A percentile compares a stretch with the other conserved stretches of the same genome.
Conservation (phyloP, 2,797 vertebrate species). For the Trachurus trachurus region DNA sequence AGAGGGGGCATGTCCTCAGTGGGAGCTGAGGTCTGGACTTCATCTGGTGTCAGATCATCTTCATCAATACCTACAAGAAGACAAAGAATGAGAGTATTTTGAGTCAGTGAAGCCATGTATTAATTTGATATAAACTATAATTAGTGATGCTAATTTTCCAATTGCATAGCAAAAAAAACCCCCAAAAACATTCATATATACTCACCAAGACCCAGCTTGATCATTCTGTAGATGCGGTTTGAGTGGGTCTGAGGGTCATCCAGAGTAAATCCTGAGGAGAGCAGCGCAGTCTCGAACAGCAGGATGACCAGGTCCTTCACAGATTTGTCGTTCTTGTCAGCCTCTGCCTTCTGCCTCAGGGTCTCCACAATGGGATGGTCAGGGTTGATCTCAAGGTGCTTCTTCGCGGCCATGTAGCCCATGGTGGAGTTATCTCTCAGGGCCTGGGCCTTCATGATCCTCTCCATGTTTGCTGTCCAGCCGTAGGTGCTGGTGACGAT, state of each 20-base stretch:
- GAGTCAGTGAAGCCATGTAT: neutral
- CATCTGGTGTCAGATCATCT: slow-evolving; percentile 90
- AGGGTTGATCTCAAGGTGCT: slow-evolving; percentile 94
- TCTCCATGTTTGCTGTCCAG: slow-evolving; percentile 97
- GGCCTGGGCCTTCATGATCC: slow-evolving; percentile 97
- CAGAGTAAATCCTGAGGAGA: slow-evolving; percentile 93
- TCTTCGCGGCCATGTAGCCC: slow-evolving; percentile 98
- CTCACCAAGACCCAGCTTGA: slow-evolving; percentile 95
- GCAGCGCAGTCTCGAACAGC: slow-evolving; percentile 92
- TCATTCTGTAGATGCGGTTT: slow-evolving; percentile 96
- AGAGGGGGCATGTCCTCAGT: slow-evolving; percentile 95
- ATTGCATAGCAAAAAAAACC: neutral
- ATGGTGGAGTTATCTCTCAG: slow-evolving; percentile 95
- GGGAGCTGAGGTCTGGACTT: slow-evolving; percentile 83
- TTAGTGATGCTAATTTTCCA: too few relatives aligned
- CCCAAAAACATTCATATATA: neutral
- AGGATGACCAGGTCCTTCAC: slow-evolving; percentile 96
- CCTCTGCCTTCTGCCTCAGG: slow-evolving; percentile 92
- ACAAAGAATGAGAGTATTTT: neutral
- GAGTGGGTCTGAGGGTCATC: slow-evolving; percentile 96
- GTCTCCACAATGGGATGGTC: slow-evolving; percentile 95
- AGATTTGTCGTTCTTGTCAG: slow-evolving; percentile 96
- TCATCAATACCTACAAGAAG: slow-evolving; percentile 92
- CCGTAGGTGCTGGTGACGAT: slow-evolving; percentile 96
- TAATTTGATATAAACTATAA: neutral